Conservation (phyloP, 2,888 invertebrate species). For the Tetropium fuscum region DNA sequence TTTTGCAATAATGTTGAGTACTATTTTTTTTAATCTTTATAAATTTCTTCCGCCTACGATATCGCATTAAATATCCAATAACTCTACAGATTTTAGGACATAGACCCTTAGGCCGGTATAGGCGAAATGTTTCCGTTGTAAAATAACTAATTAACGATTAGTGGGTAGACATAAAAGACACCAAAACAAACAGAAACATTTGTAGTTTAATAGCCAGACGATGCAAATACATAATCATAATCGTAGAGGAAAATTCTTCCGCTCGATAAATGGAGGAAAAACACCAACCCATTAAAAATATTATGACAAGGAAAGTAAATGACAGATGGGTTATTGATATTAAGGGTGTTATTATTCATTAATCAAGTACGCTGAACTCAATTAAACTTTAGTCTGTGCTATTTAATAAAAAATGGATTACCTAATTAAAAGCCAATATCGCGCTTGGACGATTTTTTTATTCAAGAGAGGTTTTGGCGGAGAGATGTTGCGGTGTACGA, state of each 20-base stretch:
- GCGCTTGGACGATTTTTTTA: too few relatives aligned
- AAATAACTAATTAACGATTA: neutral
- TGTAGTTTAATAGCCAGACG: neutral
- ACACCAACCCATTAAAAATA: slow-evolving; percentile 8
- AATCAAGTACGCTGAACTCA: slow-evolving; percentile 10
- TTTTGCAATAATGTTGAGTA: too few relatives aligned
- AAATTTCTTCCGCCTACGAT: too few relatives aligned
- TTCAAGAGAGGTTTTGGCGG: neutral
- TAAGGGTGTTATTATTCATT: slow-evolving; percentile 17
- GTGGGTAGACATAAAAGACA: neutral
- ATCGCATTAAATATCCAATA: too few relatives aligned
- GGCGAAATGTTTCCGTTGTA: too few relatives aligned
- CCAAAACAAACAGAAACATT: neutral
- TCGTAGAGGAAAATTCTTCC: slow-evolving; percentile 7
- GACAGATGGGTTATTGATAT: slow-evolving; percentile 6
- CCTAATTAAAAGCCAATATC: slow-evolving; percentile 1
- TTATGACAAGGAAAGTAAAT: slow-evolving; percentile 11
- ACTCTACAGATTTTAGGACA: too few relatives aligned
- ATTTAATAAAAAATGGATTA: neutral
- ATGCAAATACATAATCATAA: neutral
- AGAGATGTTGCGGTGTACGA: slow-evolving; percentile 7
- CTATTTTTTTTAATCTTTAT: too few relatives aligned
- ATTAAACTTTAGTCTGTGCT: slow-evolving; percentile 1
- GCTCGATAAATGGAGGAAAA: slow-evolving; percentile 14
- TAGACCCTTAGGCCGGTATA: too few relatives aligned